These are phyloP conservation scores for Archegozetes longisetosus DNA, from an alignment of 1,140 invertebrate genomes.

Conservation along the genomic window DNA sequence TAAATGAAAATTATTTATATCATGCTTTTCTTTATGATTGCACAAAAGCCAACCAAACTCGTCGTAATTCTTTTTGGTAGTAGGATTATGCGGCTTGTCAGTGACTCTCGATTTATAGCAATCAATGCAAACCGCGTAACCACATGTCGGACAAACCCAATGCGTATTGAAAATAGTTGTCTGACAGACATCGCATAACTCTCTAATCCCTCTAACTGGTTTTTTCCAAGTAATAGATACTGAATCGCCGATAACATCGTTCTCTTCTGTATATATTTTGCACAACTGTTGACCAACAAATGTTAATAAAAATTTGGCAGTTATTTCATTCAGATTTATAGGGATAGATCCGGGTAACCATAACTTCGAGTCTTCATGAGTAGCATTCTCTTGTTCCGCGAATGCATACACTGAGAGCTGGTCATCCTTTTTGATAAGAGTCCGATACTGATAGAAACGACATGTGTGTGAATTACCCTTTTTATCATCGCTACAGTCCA, in stretches of 20 bases:
- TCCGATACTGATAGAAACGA: background rate
- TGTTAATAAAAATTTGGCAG: background rate
- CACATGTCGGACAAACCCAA: constrained; percentile 92
- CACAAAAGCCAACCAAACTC: background rate
- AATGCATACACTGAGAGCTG: background rate
- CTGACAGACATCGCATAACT: constrained; percentile 96
- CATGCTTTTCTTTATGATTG: background rate
- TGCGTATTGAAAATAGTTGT: constrained; percentile 96
- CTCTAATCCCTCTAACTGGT: constrained; percentile 82
- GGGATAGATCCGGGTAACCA: background rate
- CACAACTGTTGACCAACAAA: background rate
- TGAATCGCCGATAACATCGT: constrained; percentile 44
- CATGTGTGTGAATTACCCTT: background rate
- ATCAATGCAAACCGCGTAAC: constrained; percentile 91
- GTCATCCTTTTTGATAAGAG: background rate
- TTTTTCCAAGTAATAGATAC: constrained; percentile 71
- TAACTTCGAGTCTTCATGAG: background rate
- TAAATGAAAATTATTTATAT: background rate
- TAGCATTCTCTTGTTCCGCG: background rate
- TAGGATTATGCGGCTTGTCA: constrained; percentile 25
- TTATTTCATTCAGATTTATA: background rate
- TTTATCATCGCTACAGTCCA: background rate
- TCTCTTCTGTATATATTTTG: background rate
- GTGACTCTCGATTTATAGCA: constrained; percentile 69
- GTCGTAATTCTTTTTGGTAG: background rate